Percentiles rank a stretch among this genome's conserved stretches.
These are phyloP conservation scores for Acleris sparsana DNA, from an alignment of 2,888 invertebrate species.

Conservation along the genomic window DNA sequence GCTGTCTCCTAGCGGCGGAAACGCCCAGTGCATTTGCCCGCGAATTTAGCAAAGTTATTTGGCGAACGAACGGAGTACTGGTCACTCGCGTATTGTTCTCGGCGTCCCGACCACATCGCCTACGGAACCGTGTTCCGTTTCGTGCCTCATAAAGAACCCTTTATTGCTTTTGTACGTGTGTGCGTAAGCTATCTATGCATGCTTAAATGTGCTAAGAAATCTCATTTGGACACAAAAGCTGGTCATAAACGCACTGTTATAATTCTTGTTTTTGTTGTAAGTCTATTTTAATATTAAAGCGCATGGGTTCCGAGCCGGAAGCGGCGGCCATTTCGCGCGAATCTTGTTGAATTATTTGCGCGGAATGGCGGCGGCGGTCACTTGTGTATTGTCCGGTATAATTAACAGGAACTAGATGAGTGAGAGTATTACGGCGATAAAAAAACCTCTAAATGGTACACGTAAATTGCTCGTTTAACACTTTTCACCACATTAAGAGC, in stretches of 20 bases:
- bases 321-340: slow-evolving; percentile 70
- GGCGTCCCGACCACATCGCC: slow-evolving; percentile 50
- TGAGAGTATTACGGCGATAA: slow-evolving; percentile 57
- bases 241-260: slow-evolving; percentile 38
- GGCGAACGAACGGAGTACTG: slow-evolving; percentile 43
- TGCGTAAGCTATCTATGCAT: slow-evolving; percentile 60
- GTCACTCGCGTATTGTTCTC: slow-evolving; percentile 60
- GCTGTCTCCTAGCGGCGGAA: slow-evolving; percentile 53
- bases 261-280: slow-evolving; percentile 41
- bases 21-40: slow-evolving; percentile 64
- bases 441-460: slow-evolving; percentile 65
- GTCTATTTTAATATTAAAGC: slow-evolving; percentile 62
- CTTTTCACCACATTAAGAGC: slow-evolving; percentile 36
- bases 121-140: slow-evolving; percentile 58
- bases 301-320: slow-evolving; percentile 53
- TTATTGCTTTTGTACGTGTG: slow-evolving; percentile 58
- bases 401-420: slow-evolving; percentile 50
- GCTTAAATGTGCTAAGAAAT: slow-evolving; percentile 48
- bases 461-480: slow-evolving; percentile 55
- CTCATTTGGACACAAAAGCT: slow-evolving; percentile 41
- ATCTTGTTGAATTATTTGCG: slow-evolving; percentile 73
- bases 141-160: slow-evolving; percentile 67
- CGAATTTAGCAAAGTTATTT: slow-evolving; percentile 66
- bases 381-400: slow-evolving; percentile 57
- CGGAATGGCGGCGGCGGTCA: slow-evolving; percentile 68